Evolutionary conservation across 2,888 invertebrate species (phyloP).

Genomic region (Oasisia sp.): DNA sequence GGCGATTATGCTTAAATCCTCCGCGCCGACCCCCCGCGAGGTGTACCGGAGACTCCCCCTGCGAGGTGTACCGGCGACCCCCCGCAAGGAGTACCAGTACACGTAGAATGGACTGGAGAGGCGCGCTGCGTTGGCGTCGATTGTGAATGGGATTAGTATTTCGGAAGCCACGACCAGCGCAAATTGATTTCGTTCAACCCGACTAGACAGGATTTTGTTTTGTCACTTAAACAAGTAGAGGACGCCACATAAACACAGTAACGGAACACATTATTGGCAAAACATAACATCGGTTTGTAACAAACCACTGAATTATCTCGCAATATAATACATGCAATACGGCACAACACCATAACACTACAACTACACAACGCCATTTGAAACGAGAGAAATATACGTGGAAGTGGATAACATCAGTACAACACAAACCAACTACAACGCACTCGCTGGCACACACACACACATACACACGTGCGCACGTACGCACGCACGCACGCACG

Average conservation of each 20-base stretch:
- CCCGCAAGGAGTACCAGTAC: not conserved
- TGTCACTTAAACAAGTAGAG: not conserved
- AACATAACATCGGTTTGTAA: not conserved
- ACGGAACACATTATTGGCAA: not conserved
- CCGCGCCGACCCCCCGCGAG: not conserved
- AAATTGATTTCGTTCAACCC: too few relatives aligned
- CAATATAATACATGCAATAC: too few relatives aligned
- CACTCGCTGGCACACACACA: not conserved
- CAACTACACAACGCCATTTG: not conserved
- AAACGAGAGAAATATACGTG: too few relatives aligned
- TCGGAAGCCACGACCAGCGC: too few relatives aligned
- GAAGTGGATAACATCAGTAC: too few relatives aligned
- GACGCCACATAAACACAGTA: not conserved
- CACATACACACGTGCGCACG: not conserved
- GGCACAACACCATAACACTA: not conserved
- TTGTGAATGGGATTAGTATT: not conserved
- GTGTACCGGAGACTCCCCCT: not conserved
- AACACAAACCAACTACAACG: too few relatives aligned
- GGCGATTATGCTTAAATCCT: not conserved
- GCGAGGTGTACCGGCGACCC: not conserved
- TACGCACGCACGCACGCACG: constrained; percentile 13
- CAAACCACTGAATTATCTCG: too few relatives aligned
- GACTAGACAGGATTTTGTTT: too few relatives aligned
- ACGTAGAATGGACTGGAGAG: not conserved
- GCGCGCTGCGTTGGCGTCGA: not conserved